A percentile compares a stretch with the other conserved stretches of the same genome.
Evolutionary conservation across 1,140 invertebrate genomes (phyloP).

Genomic region (Pissodes strobi): DNA sequence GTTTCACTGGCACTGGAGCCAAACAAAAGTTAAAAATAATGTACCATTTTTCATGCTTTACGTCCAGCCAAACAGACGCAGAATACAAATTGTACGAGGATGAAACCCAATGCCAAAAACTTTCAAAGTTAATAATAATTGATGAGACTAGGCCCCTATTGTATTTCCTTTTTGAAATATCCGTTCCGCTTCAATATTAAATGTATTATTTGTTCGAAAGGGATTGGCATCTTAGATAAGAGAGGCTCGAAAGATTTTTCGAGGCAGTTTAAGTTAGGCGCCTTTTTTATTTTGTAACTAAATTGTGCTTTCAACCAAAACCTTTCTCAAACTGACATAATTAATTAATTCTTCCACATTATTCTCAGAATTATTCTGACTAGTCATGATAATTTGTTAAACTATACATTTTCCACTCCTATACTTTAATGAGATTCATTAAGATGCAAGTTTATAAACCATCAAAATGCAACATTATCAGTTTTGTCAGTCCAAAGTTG

Average conservation of each 20-base stretch:
- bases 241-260: conserved; percentile 1
- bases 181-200: conserved; percentile 24
- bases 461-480: too few relatives aligned
- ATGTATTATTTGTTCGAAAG: conserved; percentile 27
- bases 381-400: too few relatives aligned
- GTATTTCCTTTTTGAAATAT: conserved; percentile 25
- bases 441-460: too few relatives aligned
- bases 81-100: conserved; percentile 26
- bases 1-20: neutral
- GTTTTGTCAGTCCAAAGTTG: too few relatives aligned
- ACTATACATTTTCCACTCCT: neutral
- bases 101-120: conserved; percentile 25
- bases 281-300: neutral
- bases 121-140: conserved; percentile 31
- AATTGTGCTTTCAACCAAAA: too few relatives aligned
- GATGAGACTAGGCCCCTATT: conserved; percentile 18
- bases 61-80: conserved; percentile 8
- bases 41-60: conserved; percentile 27
- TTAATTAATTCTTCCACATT: too few relatives aligned
- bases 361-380: too few relatives aligned
- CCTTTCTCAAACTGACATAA: too few relatives aligned
- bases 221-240: conserved; percentile 26
- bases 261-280: neutral
- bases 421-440: too few relatives aligned
- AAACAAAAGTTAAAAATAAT: conserved; percentile 26